Evolutionary conservation across 2,113 vertebrate genomes (phyloP), one percentile per base, ranked within the genome.

Genomic region (Hippocampus mohnikei): DNA sequence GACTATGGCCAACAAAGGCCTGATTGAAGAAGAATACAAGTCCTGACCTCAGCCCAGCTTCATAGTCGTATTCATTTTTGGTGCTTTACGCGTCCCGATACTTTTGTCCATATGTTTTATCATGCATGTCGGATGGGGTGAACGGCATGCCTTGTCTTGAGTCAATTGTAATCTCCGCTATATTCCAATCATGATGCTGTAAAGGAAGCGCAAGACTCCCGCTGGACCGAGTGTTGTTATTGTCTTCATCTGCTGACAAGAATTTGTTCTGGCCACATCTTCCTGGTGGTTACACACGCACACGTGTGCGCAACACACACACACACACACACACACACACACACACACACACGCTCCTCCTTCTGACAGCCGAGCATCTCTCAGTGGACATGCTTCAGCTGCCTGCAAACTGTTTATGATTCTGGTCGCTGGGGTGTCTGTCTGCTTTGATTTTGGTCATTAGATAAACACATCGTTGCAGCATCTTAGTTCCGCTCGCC

Each of bases 201-300:
- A 79, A 72, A 66, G 60, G 74, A 78, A 66, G 50, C 70, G 37
- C 27, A 62, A 5, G 18, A 15, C 46, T 73, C 71, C 65, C 77
- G 68, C 58, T 46, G 66, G 73, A 76, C 62, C 37, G 25, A 18
- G 15, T 67, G 73, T 44, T 73, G 69, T 80, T 74, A 44, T 81
- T 73, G 72, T 74, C 37, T 75, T 78, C 71, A 71, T 78, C 67
- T 68, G 80, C 56, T 71, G 58, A 74, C 46, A 33, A 56, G 50
- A 37, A 63, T 60, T 60, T 62, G 15, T 66, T 65, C 71, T 64
- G 80, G 52, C 67, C 71, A 29, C 37, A 41, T 21, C 5, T 4
- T 79, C 70, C 50, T 58, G 27, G 52, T 67, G 80, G 72, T 76
- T 52, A 64, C 60, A 59, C 71, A 72, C 55, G 75, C 44, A 48